These are phyloP conservation scores for Cranoglanis bouderius DNA, from an alignment of 2,113 vertebrate species.

Conservation along the genomic window DNA sequence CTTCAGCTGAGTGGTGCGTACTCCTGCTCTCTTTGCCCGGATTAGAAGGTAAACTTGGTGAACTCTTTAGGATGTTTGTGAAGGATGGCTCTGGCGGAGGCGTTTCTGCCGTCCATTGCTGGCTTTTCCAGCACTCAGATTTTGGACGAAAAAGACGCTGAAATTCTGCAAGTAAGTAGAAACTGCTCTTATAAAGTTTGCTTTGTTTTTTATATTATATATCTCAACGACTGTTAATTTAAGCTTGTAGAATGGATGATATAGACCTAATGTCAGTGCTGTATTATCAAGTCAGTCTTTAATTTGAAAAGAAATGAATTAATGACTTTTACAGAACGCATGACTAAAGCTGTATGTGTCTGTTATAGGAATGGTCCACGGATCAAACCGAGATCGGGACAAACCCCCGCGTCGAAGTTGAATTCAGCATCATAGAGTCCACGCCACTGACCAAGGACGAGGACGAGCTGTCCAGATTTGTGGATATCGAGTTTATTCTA, in stretches of 20 bases:
- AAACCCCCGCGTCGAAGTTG: constrained; percentile 68
- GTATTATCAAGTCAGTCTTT: not conserved
- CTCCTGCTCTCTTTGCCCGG: constrained; percentile 5
- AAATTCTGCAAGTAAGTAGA: constrained; percentile 71
- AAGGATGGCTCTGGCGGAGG: constrained; percentile 72
- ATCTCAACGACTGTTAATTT: not conserved
- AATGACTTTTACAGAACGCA: no score
- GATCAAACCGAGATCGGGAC: constrained; percentile 53
- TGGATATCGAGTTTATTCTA: constrained; percentile 90
- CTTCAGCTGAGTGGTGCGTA: not conserved
- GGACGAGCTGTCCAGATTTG: constrained; percentile 82
- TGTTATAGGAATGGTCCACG: constrained; percentile 63
- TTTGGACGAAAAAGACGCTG: constrained; percentile 64
- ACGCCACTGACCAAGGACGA: constrained; percentile 76
- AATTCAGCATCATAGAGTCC: constrained; percentile 74
- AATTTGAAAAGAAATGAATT: not conserved
- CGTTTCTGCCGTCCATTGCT: constrained; percentile 62
- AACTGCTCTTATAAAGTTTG: not conserved
- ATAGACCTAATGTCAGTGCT: not conserved
- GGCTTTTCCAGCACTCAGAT: constrained; percentile 60
- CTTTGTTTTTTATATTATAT: not conserved
- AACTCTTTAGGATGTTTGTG: constrained; percentile 13
- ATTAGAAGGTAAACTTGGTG: constrained; percentile 38
- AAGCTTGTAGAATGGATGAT: not conserved
- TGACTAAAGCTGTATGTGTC: no score